These are phyloP conservation scores for Pycnonotus jocosus DNA, from an alignment of 2,113 vertebrate genomes.

Conservation along the genomic window DNA sequence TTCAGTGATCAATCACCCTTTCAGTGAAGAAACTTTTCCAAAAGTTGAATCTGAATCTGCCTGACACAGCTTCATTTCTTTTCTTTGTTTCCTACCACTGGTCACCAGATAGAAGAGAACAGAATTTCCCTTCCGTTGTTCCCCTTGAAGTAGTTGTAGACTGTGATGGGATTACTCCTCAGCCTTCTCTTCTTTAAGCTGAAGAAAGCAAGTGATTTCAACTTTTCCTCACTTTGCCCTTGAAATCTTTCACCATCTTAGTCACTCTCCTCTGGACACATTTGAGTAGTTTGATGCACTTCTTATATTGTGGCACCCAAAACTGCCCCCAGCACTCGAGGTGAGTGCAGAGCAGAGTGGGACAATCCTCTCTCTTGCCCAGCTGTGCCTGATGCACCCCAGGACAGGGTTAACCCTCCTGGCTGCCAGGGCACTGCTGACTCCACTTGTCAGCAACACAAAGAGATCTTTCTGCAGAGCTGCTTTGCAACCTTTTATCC, in stretches of 20 bases:
- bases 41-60: background rate
- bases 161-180: background rate
- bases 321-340: fast-evolving
- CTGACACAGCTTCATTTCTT: background rate
- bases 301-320: fast-evolving
- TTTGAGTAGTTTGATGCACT: background rate
- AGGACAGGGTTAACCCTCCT: fast-evolving
- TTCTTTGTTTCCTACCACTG: background rate
- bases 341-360: fast-evolving
- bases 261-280: background rate
- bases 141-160: background rate
- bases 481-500: background rate
- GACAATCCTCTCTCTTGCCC: background rate
- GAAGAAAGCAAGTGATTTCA: background rate
- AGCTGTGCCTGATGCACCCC: background rate
- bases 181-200: background rate
- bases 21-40: background rate
- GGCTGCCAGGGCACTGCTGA: background rate
- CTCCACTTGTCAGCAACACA: background rate
- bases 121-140: background rate
- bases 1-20: background rate
- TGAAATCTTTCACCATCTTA: background rate
- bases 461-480: background rate
- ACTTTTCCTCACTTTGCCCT: background rate
- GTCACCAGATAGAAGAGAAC: background rate